Base-by-base conservation (phyloP, 2,113 vertebrate species). In the Petroica traversi region DNA sequence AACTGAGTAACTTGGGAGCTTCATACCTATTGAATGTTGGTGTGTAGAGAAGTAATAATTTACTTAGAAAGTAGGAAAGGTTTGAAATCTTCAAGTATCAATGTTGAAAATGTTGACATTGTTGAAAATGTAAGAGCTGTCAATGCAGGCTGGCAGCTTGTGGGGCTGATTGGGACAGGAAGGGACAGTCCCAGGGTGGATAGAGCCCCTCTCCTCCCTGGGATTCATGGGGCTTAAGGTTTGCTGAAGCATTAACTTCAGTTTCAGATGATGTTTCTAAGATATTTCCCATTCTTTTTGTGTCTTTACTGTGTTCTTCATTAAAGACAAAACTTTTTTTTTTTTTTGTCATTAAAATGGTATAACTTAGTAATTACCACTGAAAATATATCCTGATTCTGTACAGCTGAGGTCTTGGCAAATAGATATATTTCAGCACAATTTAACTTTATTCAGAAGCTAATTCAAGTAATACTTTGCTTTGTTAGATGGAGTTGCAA, bases 91-190 rank as follows among this genome's bases (percentile, higher is more conserved):
- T 29, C 29, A 12, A 23, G 11, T 18, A 12, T 46, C 33, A 16
- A 0, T 54, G 33, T 13, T 54, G 64, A 34, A 29, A 16, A 0
- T 54, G 33, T 13, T 54, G 64, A 34, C 13, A 11, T 29, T 54
- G 5, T 17, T 51, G 69, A 77, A 68, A 74, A 43, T 19, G 10
- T 20, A 28, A 54, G 64, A 43, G 14, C 20, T 40, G 38, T 29
- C 45, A 26, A 0, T 43, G 8, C 6, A 2, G 3, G 5, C 38
- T 72, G 54, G 4, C 29, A 26, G 28, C 13, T 28, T 1, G 1
- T 38, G 49, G 36, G 45, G 25, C 48, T 90, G 71, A 26, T 41
- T 8, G 20, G 28, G 38, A 23, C 25, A 29, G 23, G 38, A 34
- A 34, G 17, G 46, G 43, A 15, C n/a, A 15, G 5, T 4, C 25